Conservation (phyloP, 2,797 vertebrate species). For the Potorous gilbertii region DNA sequence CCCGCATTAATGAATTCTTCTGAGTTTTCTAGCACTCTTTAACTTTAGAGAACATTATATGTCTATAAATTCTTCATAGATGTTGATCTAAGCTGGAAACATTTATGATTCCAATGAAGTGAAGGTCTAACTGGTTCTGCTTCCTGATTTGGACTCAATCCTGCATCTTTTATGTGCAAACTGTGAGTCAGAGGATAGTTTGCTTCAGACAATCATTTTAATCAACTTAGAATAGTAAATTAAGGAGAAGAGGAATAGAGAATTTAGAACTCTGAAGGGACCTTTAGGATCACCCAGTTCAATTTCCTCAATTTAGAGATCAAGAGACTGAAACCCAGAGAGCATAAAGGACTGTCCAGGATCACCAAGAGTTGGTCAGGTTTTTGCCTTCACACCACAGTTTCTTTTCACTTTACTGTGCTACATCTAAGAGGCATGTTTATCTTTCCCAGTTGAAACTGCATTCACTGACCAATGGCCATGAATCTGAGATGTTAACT, state of each 20-base stretch:
- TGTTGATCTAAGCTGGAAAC: not conserved
- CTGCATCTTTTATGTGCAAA: not conserved
- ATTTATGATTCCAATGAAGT: not conserved
- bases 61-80: not conserved
- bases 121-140: not conserved
- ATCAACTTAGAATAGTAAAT: not conserved
- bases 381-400: not conserved
- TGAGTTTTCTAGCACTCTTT: not conserved
- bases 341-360: not conserved
- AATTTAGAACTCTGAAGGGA: not conserved
- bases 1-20: not conserved
- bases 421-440: not conserved
- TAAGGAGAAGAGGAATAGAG: not conserved
- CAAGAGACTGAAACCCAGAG: not conserved
- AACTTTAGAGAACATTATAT: not conserved
- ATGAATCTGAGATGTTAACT: not conserved
- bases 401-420: not conserved
- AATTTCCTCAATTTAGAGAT: not conserved
- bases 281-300: not conserved
- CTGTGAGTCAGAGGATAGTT: not conserved
- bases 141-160: not conserved
- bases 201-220: not conserved
- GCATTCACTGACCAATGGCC: not conserved
- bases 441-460: not conserved
- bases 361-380: not conserved